These are phyloP conservation scores for Ptilodon capucinus DNA, from an alignment of 2,888 invertebrate species.

Conservation along the genomic window DNA sequence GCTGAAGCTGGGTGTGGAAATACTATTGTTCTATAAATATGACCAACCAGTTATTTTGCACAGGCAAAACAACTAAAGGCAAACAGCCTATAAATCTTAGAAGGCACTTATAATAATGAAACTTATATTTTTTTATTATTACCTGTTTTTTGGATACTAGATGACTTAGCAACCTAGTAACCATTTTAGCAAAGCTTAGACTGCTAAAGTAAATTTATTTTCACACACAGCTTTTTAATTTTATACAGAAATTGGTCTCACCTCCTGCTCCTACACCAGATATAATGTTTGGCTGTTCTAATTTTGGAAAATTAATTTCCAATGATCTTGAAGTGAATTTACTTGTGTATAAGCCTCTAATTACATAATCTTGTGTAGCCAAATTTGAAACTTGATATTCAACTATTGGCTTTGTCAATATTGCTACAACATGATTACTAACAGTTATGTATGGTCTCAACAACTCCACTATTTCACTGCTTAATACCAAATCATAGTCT, in stretches of 20 bases:
- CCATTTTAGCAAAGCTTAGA: too few species aligned
- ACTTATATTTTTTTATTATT: too few species aligned
- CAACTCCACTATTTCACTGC: slow-evolving; percentile 65
- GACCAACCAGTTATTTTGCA: too few species aligned
- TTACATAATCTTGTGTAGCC: slow-evolving; percentile 44
- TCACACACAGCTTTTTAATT: too few species aligned
- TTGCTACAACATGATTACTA: slow-evolving; percentile 55
- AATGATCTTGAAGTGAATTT: slow-evolving; percentile 23
- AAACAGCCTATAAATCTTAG: too few species aligned
- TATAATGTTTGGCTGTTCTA: slow-evolving; percentile 77
- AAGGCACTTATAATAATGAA: too few species aligned
- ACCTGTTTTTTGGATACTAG: too few species aligned
- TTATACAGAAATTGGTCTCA: slow-evolving; percentile 41
- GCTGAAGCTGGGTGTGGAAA: too few species aligned
- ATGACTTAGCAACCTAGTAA: too few species aligned
- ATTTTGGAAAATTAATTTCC: slow-evolving; percentile 44
- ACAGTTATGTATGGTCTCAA: slow-evolving; percentile 49
- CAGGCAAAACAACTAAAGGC: too few species aligned
- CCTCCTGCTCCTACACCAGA: slow-evolving; percentile 76
- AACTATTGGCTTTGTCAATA: slow-evolving; percentile 64
- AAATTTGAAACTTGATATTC: slow-evolving; percentile 58
- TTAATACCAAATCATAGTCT: slow-evolving; percentile 62
- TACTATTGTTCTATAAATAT: too few species aligned
- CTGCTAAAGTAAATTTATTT: too few species aligned
- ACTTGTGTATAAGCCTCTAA: slow-evolving; percentile 53